phyloP scores from a whole-genome alignment of 2,888 invertebrate genomes.

The Brachypterus glaber region DNA sequence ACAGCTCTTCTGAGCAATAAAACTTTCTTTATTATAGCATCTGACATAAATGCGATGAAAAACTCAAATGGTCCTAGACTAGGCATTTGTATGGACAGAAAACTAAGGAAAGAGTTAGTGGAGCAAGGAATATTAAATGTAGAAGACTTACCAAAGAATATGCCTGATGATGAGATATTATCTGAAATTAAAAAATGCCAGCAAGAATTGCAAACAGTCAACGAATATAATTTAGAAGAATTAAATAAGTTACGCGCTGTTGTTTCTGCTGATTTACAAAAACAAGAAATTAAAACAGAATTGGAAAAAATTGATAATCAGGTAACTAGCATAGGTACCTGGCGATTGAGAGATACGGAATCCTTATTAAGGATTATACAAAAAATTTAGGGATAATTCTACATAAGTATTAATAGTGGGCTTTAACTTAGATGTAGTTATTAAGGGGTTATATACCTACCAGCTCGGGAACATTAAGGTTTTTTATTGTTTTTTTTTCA shows the following conservation, averaged over 20 bases:
- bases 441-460: too few relatives aligned
- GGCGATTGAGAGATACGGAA: too few relatives aligned
- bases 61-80: constrained; percentile 25
- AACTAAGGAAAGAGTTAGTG: constrained; percentile 74
- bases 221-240: constrained; percentile 60
- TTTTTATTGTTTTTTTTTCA: too few relatives aligned
- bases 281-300: constrained; percentile 36
- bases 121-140: constrained; percentile 76
- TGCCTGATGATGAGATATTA: constrained; percentile 79
- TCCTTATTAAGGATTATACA: too few relatives aligned
- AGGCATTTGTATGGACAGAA: constrained; percentile 71
- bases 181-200: constrained; percentile 81
- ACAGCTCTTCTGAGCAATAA: too few relatives aligned
- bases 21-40: too few relatives aligned
- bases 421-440: too few relatives aligned
- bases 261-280: constrained; percentile 33
- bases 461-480: too few relatives aligned
- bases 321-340: constrained; percentile 23
- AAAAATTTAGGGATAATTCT: too few relatives aligned
- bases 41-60: too few relatives aligned
- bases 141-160: constrained; percentile 52
- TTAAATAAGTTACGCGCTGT: constrained; percentile 32
- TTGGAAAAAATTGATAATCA: constrained; percentile 37
- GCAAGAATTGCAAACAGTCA: constrained; percentile 65
- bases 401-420: too few relatives aligned